Base-by-base conservation (phyloP, 1,140 invertebrate genomes). In the Elysia chlorotica region DNA sequence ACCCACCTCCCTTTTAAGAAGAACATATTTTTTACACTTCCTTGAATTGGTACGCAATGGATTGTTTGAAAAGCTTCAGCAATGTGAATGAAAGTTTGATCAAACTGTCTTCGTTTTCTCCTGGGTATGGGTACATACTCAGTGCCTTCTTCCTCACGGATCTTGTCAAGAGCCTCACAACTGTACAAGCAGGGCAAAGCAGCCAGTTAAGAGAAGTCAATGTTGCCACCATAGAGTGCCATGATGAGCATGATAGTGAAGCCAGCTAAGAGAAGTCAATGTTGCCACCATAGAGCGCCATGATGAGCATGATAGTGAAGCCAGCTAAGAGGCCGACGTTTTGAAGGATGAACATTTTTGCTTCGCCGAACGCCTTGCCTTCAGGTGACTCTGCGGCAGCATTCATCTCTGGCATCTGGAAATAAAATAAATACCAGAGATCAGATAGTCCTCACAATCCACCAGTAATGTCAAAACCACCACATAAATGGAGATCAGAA, bases 291-390 rank as follows among this genome's bases (percentile, higher is more conserved):
- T 31, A 71, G 5, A 63, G 25, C 2, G 69, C 69, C 57, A 71
- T 70, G 37, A 56, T 57, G 2, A 54, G 69, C 76, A 48, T 76
- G 17, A 53, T 74, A 91, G 82, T 96, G 95, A 83, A 95, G 61
- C 96, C 96, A 25, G 90, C 89, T 0, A 92, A 81, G 38, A 98
- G 89, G 0, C 96, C 96, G 72, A 92, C 81, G 65, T 93, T 91
- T 87, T 96, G 94, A 38, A 95, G 54, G 0, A 87, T 19, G 74
- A 86, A 85, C 21, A 83, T 79, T 30, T 68, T 71, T 2, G 59
- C 10, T n/a, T 67, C 65, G 2, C 82, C 81, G 56, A 81, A 77
- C 54, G 74, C 54, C 37, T 77, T 77, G 30, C 80, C 79, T 10
- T 82, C 82, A 28, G 81, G 76, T 5, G 71, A 67, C 69, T 87